These are phyloP conservation scores for Eurytoma adleriae DNA, from an alignment of 2,888 invertebrate genomes.

Conservation along the genomic window DNA sequence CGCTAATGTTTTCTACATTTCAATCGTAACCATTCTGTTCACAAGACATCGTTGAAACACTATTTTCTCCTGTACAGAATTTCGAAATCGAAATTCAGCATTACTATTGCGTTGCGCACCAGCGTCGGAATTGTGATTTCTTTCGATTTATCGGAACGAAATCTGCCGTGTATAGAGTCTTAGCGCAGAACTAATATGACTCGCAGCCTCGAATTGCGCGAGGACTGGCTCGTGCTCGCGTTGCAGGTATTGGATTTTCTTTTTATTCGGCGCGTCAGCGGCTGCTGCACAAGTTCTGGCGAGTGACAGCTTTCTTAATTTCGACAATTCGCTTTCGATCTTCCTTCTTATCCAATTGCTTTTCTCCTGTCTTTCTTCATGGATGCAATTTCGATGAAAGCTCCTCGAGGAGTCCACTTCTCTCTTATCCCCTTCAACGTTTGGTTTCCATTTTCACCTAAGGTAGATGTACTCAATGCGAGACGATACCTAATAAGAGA, in stretches of 20 bases:
- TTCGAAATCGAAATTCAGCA: too few species aligned
- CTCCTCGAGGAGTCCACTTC: slow-evolving; percentile 17
- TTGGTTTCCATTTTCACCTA: slow-evolving; percentile 9
- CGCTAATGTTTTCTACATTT: too few species aligned
- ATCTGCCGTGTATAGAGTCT: neutral
- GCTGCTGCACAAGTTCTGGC: slow-evolving; percentile 39
- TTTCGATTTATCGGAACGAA: neutral
- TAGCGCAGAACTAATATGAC: neutral
- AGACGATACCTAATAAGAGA: too few species aligned
- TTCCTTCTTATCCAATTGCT: slow-evolving; percentile 50
- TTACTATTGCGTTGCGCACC: too few species aligned
- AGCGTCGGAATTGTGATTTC: too few species aligned
- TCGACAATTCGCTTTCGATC: slow-evolving; percentile 56
- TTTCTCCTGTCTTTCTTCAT: neutral
- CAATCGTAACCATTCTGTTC: too few species aligned
- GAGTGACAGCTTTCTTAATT: slow-evolving; percentile 62
- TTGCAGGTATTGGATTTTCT: slow-evolving; percentile 58
- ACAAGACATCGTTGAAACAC: too few species aligned
- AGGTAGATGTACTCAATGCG: too few species aligned
- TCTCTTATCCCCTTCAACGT: neutral
- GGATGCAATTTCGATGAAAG: slow-evolving; percentile 53
- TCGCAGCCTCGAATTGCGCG: slow-evolving; percentile 13
- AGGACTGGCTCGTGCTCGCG: neutral
- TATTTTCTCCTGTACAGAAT: too few species aligned
- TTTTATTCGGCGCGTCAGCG: slow-evolving; percentile 14